Base-by-base conservation (phyloP, 2,113 vertebrate genomes). In the Poeciliopsis occidentalis region DNA sequence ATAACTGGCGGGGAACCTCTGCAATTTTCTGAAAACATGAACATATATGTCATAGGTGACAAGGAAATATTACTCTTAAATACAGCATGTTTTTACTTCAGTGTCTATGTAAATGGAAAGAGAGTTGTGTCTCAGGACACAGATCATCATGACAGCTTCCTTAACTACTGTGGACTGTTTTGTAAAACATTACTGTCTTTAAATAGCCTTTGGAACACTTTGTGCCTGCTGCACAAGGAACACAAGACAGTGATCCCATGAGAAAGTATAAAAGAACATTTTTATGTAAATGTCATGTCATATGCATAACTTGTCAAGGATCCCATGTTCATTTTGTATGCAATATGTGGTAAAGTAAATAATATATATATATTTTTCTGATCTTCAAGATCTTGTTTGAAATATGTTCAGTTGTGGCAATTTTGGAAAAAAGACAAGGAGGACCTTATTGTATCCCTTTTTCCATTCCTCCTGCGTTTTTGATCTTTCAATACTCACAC, bases 181-280 rank as follows among this genome's bases (percentile, higher is more conserved):
- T 34, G 24, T 60, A 57, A 69, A 32, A 69, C 30, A 32, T 24
- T 24, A 69, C 68, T 69, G 57, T n/a, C 64, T 64, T 65, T 65
- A 69, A 69, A 69, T 34, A 69, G 51, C 30, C 51, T 54, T 24
- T 22, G 12, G 51, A 69, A 34, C 8, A 31, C 31, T 69, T 57
- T 37, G 30, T 34, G 30, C 12, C 51, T 60, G 51, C 11, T 34
- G 68, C 31, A 60, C 51, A 37, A 3, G 47, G 31, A 32, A 34
- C 12, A 34, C 22, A 32, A 60, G 47, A 34, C 51, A 69, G 19
- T 34, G 24, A 69, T 60, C 51, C 32, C 51, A 26, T 4, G 30
- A 69, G 47, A 57, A 34, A 69, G 30, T 12, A 51, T 57, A 22
- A 69, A n/a, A 57, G 26, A 69, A 57, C 63, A 37, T 22, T 22